Evolutionary conservation across 2,888 invertebrate species (phyloP), one percentile per base, ranked within the genome.

Genomic region (Eulithis prunata): DNA sequence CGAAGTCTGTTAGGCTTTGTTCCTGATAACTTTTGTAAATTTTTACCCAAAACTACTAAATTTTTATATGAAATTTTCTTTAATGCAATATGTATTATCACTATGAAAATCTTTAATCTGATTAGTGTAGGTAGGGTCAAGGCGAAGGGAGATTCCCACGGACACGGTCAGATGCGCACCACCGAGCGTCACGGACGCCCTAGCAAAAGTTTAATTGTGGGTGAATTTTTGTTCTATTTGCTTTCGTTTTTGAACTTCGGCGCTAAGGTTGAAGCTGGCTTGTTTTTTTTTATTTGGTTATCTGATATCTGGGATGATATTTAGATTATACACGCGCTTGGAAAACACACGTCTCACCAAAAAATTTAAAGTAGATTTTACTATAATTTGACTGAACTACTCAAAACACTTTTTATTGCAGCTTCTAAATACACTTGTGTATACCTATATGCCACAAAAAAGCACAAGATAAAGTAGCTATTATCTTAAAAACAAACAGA

Each of bases 131-230:
- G 56, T 45, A 70, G 65, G 70, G 69, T 64, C 62, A 70, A 70
- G 70, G 68, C 66, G 61, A 67, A 69, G 65, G 67, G 64, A 61
- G 32, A 67, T 83, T 84, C 85, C 81, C 84, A 84, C 81, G 80
- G 72, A 58, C 64, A 63, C 77, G 82, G 71, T 76, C 70, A 73
- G 80, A 70, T 79, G 73, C 82, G 76, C 84, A 74, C 72, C 71
- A 73, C 49, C 68, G 72, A 57, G 45, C 66, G 60, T 78, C 80
- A 78, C 75, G 73, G 72, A 70, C 69, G 62, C 57, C 55, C 57
- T 38, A 38, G 61, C 64, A 72, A 75, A 74, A 76, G 74, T 73
- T 72, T 41, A 43, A 57, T 46, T 53, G 11, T 54, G 64, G 47
- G 59, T 58, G 62, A 21, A 10, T 62, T 64, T 62, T 55, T 36